These are phyloP conservation scores for Psix sp. DNA, from an alignment of 1,140 invertebrate species.

Conservation along the genomic window DNA sequence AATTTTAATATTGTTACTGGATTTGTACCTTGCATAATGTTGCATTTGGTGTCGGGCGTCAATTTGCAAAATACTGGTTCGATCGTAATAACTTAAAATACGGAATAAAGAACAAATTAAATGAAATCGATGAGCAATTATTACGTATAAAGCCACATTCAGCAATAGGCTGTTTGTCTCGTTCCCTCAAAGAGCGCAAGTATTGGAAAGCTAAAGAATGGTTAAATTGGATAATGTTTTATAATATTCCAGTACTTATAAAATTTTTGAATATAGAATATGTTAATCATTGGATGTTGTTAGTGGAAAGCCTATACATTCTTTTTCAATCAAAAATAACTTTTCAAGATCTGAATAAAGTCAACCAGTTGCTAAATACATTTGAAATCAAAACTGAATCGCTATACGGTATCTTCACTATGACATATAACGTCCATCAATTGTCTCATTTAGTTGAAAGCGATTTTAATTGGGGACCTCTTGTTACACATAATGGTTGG, in stretches of 20 bases:
- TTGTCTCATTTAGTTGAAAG: conserved; percentile 21
- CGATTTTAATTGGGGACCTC: conserved; percentile 16
- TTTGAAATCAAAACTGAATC: conserved; percentile 8
- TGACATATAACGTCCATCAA: conserved; percentile 38
- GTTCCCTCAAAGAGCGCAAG: conserved; percentile 3
- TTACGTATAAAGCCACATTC: conserved; percentile 6
- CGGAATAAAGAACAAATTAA: too few relatives aligned
- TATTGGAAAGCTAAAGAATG: conserved; percentile 47
- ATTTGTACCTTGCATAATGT: too few relatives aligned
- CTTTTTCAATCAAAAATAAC: conserved; percentile 30
- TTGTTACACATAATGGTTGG: conserved; percentile 8
- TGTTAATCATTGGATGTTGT: conserved; percentile 21
- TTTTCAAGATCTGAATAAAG: conserved; percentile 2
- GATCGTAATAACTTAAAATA: too few relatives aligned
- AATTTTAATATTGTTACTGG: too few relatives aligned
- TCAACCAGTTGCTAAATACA: conserved; percentile 11
- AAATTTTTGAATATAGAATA: conserved; percentile 22
- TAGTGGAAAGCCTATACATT: conserved; percentile 19
- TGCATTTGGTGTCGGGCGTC: too few relatives aligned
- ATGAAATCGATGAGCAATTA: conserved; percentile 5
- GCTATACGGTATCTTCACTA: conserved; percentile 13
- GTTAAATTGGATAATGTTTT: conserved; percentile 30
- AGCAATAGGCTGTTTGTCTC: background rate
- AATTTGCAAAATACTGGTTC: too few relatives aligned
- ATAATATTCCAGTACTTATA: conserved; percentile 21